Percentiles rank a stretch among this genome's conserved stretches.
phyloP scores from a whole-genome alignment of 2,888 invertebrate species.

The Agriopis leucophaearia region DNA sequence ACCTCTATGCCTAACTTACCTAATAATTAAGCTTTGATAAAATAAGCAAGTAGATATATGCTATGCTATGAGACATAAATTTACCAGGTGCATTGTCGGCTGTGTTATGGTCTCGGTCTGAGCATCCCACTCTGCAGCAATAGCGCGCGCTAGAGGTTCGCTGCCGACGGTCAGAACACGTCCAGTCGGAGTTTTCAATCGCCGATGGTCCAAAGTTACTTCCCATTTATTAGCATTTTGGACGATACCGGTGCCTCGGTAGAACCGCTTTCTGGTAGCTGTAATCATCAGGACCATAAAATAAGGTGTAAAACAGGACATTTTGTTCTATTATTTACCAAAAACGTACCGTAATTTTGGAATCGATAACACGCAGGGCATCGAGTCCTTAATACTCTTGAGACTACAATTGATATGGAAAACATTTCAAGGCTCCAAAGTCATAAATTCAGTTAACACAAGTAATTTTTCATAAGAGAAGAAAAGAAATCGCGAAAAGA shows the following conservation, averaged over 20 bases:
- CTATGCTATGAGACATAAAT: not conserved
- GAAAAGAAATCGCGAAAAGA: too few relatives aligned
- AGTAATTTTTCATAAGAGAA: not conserved
- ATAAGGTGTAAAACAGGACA: not conserved
- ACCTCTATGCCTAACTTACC: too few relatives aligned
- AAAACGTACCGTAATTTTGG: conserved; percentile 67
- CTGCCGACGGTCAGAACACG: conserved; percentile 91
- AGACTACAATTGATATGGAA: conserved; percentile 46
- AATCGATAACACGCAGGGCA: conserved; percentile 54
- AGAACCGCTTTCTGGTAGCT: conserved; percentile 90
- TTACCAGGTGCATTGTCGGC: conserved; percentile 96
- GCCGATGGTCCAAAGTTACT: conserved; percentile 94
- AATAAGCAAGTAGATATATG: not conserved
- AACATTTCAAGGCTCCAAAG: conserved; percentile 48
- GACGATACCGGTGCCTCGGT: conserved; percentile 90
- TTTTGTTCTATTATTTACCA: not conserved
- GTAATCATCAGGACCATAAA: conserved; percentile 42
- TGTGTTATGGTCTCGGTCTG: conserved; percentile 92
- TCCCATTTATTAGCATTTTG: conserved; percentile 91
- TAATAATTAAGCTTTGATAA: not conserved
- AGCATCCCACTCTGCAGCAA: conserved; percentile 97
- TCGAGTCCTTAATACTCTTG: conserved; percentile 49
- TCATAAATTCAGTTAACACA: not conserved
- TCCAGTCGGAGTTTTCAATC: conserved; percentile 96
- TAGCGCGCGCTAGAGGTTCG: conserved; percentile 96